Percentiles rank a stretch among this genome's conserved stretches.
Evolutionary conservation across 2,113 vertebrate species (phyloP).

Genomic region (rat (Rattus norvegicus)): DNA sequence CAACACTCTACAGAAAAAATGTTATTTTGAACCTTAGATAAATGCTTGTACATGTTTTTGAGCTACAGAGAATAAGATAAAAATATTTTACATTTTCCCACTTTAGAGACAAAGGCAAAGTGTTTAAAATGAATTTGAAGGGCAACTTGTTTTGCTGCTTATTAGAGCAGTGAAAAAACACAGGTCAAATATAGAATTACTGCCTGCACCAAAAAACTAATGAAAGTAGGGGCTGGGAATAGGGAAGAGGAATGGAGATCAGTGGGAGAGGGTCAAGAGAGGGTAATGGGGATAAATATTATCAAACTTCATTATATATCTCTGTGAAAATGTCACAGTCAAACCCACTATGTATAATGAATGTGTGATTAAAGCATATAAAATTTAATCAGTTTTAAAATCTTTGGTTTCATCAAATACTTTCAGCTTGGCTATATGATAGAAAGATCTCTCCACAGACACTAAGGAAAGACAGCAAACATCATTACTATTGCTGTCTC

Average conservation of each 20-base stretch:
- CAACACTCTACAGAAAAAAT: not conserved
- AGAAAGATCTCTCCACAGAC: not conserved
- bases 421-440: not conserved
- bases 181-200: slow-evolving; percentile 6
- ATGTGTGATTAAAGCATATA: not conserved
- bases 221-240: not conserved
- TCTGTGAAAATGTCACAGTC: not conserved
- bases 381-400: not conserved
- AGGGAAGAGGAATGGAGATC: not conserved
- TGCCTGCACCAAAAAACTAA: not conserved
- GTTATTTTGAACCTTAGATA: not conserved
- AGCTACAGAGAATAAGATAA: slow-evolving; percentile 10
- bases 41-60: not conserved
- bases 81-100: not conserved
- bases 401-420: not conserved
- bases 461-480: not conserved
- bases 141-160: not conserved
- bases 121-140: slow-evolving; percentile 2
- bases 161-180: slow-evolving; percentile 38
- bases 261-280: not conserved
- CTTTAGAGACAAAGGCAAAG: not conserved
- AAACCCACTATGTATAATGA: not conserved
- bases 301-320: not conserved
- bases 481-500: not conserved
- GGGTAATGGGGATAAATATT: not conserved